Percentiles rank a stretch among this genome's conserved stretches.
Evolutionary conservation across 1,140 invertebrate genomes (phyloP).

Genomic region (Drosophila punjabiensis): DNA sequence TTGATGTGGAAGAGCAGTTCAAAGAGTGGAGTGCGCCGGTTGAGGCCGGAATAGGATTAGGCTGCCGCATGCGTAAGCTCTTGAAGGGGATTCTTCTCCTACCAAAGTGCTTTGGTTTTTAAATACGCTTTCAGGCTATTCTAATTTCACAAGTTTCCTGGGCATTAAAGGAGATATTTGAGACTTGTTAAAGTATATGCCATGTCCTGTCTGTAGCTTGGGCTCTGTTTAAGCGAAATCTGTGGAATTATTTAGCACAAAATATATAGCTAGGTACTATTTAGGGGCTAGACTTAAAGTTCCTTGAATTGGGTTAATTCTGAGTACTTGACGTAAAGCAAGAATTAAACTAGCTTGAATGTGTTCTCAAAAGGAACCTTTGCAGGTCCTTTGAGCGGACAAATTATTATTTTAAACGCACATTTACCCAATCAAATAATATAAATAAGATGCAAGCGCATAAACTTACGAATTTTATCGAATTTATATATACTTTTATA

Average conservation of each 20-base stretch:
- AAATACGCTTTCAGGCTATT: constrained; percentile 5
- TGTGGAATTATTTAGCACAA: not conserved
- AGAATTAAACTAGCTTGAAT: not conserved
- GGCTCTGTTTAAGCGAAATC: too few species aligned
- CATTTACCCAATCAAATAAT: not conserved
- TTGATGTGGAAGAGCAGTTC: constrained; percentile 44
- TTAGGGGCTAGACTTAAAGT: not conserved
- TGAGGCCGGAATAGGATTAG: constrained; percentile 40
- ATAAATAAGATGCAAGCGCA: not conserved
- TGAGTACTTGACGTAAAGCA: too few species aligned
- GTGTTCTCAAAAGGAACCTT: not conserved
- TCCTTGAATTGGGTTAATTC: not conserved
- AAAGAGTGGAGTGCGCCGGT: constrained; percentile 14
- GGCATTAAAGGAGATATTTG: not conserved
- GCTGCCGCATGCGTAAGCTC: constrained; percentile 31
- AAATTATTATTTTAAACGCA: not conserved
- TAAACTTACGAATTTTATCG: not conserved
- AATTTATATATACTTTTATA: not conserved
- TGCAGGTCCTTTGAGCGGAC: not conserved
- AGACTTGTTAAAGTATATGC: not conserved
- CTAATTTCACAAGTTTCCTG: not conserved
- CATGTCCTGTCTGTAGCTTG: not conserved
- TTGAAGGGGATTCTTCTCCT: not conserved
- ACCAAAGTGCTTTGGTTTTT: constrained; percentile 3
- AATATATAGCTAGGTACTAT: not conserved